Conservation (phyloP, 2,888 invertebrate genomes). For the Drosophila differens region DNA sequence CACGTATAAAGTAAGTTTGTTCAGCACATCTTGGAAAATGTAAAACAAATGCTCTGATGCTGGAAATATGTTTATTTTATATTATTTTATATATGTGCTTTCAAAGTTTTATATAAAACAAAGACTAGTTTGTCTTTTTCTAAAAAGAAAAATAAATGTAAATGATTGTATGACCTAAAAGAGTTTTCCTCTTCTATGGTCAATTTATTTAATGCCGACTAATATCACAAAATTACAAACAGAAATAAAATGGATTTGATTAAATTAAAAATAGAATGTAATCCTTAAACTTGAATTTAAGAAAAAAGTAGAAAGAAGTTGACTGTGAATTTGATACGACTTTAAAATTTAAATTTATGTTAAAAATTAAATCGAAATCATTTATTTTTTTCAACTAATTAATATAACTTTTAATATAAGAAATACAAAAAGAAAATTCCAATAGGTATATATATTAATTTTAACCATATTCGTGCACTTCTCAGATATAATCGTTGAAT, state of each 20-base stretch:
- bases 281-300: not conserved
- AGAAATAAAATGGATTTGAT: not conserved
- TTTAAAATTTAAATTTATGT: not conserved
- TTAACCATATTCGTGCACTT: not conserved
- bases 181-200: not conserved
- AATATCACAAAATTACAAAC: not conserved
- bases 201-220: not conserved
- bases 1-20: not conserved
- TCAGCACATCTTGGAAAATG: not conserved
- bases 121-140: not conserved
- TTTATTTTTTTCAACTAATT: not conserved
- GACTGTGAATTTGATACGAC: not conserved
- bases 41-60: not conserved
- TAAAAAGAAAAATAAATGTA: not conserved
- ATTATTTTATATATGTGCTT: not conserved
- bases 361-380: not conserved
- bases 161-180: not conserved
- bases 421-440: not conserved
- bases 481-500: not conserved
- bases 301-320: not conserved
- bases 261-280: no score
- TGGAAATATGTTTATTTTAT: not conserved
- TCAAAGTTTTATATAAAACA: not conserved
- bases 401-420: not conserved
- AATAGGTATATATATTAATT: not conserved